A percentile compares a stretch with the other conserved stretches of the same genome.
Conservation (phyloP, 2,888 invertebrate genomes). For the Calliphora vomitoria region DNA sequence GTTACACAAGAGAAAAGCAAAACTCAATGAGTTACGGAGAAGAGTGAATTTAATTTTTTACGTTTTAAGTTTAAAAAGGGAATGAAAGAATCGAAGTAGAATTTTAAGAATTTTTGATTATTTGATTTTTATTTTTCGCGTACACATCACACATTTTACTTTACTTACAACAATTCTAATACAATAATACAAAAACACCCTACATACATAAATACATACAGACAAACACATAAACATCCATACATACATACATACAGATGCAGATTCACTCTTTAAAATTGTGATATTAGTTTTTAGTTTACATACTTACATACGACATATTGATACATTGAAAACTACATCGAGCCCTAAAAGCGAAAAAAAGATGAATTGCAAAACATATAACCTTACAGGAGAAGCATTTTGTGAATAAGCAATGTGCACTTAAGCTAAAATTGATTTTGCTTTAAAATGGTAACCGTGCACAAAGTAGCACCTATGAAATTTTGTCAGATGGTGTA, state of each 20-base stretch:
- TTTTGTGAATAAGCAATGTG: too few species aligned
- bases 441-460: too few species aligned
- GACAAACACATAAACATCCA: conserved; percentile 24
- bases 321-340: too few species aligned
- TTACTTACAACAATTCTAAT: conserved; percentile 73
- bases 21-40: conserved; percentile 39
- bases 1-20: conserved; percentile 48
- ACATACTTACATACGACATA: conserved; percentile 20
- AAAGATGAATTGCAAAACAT: too few species aligned
- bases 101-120: conserved; percentile 11
- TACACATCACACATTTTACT: conserved; percentile 26
- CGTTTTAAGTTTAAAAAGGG: conserved; percentile 38
- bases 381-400: too few species aligned
- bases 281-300: conserved; percentile 84
- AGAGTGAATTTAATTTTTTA: conserved; percentile 52
- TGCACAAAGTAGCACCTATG: too few species aligned
- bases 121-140: conserved; percentile 34
- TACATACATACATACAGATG: conserved; percentile 28
- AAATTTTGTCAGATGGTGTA: too few species aligned
- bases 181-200: conserved; percentile 5
- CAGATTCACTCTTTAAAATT: conserved; percentile 78
- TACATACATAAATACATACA: conserved; percentile 35
- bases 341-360: neutral
- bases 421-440: too few species aligned
- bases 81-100: conserved; percentile 20